These are phyloP conservation scores for Xenopus borealis DNA, from an alignment of 2,113 vertebrate species.

Conservation along the genomic window DNA sequence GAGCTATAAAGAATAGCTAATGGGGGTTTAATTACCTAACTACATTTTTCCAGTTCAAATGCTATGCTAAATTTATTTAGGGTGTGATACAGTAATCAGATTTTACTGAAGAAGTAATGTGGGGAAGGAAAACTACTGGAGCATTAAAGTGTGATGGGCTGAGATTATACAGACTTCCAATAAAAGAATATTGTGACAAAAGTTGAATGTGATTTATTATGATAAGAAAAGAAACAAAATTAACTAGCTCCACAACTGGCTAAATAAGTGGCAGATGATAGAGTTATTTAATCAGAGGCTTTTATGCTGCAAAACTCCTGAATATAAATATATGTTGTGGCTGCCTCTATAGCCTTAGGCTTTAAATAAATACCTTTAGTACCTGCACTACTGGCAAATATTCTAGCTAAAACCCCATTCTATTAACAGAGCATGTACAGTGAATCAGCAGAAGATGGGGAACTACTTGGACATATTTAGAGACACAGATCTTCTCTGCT, in stretches of 20 bases:
- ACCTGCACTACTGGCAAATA: no score
- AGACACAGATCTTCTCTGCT: no score
- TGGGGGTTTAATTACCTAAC: constrained; percentile 2
- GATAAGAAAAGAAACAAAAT: constrained; percentile 4
- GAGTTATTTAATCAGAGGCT: background rate
- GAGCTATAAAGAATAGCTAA: constrained; percentile 16
- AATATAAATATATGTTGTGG: background rate
- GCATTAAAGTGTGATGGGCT: constrained; percentile 28
- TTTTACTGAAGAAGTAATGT: background rate
- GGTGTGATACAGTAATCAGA: no score
- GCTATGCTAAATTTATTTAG: no score
- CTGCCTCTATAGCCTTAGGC: no score
- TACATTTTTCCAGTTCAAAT: constrained; percentile 20
- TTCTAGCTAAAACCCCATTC: no score
- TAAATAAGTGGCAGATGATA: background rate
- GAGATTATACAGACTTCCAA: constrained; percentile 32
- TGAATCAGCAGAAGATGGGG: no score
- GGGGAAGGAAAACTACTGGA: constrained; percentile 21
- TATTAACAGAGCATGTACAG: no score
- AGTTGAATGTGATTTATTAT: constrained; percentile 33
- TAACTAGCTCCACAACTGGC: background rate
- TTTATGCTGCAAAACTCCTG: background rate
- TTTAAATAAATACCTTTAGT: no score
- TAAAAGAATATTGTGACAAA: constrained; percentile 40
- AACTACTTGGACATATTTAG: no score